Evolutionary conservation across 2,113 vertebrate species (phyloP).

Genomic region (Elephas maximus): DNA sequence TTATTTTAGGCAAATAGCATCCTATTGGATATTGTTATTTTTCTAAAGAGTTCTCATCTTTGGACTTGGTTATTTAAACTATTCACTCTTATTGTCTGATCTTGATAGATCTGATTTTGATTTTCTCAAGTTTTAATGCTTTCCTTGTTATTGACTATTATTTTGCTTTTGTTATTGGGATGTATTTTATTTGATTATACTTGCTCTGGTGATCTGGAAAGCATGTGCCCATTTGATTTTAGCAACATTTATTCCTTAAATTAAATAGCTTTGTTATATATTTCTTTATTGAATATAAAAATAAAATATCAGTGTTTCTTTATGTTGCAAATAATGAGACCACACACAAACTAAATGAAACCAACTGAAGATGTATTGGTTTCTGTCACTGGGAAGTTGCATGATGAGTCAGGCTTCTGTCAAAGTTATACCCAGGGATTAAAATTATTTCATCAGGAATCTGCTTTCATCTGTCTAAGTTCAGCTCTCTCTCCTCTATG

Average conservation of each 20-base stretch:
- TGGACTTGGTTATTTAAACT: neutral
- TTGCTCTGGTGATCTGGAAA: neutral
- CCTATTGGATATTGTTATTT: neutral
- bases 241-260: neutral
- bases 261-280: neutral
- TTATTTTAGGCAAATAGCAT: neutral
- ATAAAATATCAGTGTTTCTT: neutral
- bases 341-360: neutral
- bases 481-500: neutral
- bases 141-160: neutral
- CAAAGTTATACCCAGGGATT: neutral
- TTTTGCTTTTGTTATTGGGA: neutral
- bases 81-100: neutral
- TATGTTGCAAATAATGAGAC: neutral
- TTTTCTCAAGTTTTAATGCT: neutral
- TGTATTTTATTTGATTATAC: neutral
- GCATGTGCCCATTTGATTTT: neutral
- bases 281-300: neutral
- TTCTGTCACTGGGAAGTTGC: neutral
- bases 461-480: neutral
- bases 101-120: neutral
- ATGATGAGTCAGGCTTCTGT: neutral
- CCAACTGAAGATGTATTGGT: neutral
- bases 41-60: neutral
- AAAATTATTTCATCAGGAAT: neutral